Evolutionary conservation across 2,113 vertebrate species (phyloP), one percentile per base, ranked within the genome.

Genomic region (Dicrurus megarhynchus): DNA sequence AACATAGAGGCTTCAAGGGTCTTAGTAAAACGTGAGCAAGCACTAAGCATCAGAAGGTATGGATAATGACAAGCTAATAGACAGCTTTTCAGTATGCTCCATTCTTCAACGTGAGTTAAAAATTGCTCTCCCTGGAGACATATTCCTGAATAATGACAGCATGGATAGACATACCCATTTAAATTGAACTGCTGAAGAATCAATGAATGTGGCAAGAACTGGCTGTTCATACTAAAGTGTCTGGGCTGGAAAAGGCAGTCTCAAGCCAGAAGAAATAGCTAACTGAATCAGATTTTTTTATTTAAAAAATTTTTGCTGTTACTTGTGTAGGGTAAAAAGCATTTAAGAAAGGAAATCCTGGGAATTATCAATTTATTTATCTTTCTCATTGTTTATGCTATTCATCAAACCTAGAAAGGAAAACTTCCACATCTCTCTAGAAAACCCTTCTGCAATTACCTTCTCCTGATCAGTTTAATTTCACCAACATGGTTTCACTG

Each of bases 21-120:
- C 65, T 96, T 85, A 93, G 92, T 88, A 93, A 96, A 95, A 57
- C 56, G 52, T 86, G 84, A 95, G 47, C 44, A 67, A 91, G 78
- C 57, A 71, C n/a, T 84, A 93, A 89, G 60, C 81, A 86, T 90
- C 64, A 91, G 80, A 81, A 61, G 67, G 89, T 84, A 57, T 30
- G 78, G 81, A 92, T 80, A 89, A 91, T 92, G 83, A 93, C 92
- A 87, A 80, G 59, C 42, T 90, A 68, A 74, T 68, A 82, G 53
- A 47, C 3, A 9, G 42, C 28, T 86, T 94, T 97, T 83, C 39
- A 52, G 63, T 84, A 46, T n/a, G 30, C 10, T 44, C 26, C 50
- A 7, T 90, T 94, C 55, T 85, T 80, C 93, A 79, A 78, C 52
- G 75, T 68, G 55, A 88, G n/a, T 55, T 68, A 84, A 80, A 93